Evolutionary conservation across 2,797 vertebrate species (phyloP), one percentile per base, ranked within the genome.

Genomic region (Leptodactylus fallax): DNA sequence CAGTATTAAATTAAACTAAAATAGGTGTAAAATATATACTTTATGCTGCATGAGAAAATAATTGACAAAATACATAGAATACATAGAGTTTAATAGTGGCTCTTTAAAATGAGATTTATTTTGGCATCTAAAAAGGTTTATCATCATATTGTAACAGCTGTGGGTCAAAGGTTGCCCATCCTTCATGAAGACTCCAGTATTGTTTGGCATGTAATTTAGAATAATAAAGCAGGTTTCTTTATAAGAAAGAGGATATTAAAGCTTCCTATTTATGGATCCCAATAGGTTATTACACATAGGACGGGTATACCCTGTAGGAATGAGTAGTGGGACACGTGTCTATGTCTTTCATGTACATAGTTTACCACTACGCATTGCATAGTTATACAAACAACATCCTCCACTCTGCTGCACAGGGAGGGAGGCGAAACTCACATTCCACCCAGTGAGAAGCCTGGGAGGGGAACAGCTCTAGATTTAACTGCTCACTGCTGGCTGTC

Each of bases 341-440:
- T 36, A 5, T 13, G 36, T 63, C 13, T 49, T 47, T 21, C 21
- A 45, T 60, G 19, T 65, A 9, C 12, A 25, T 23, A 51, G 36
- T 11, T 51, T 83, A 67, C 53, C n/a, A 65, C 21, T 60, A 51
- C 65, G 80, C 56, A 85, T 58, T 67, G 65, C 74, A 79, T 81
- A 27, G 21, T 56, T 85, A 53, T 53, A 55, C 60, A 88, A 61
- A 79, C 81, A 83, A 16, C 87, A 80, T 67, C 69, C 51, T 87
- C 86, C 65, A 27, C 79, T 82, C 80, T 67, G 67, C 80, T 67
- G 67, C 23, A 84, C 91, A 94, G 94, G 94, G 94, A 87, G 88
- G 82, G 87, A 90, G 94, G 95, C 95, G 95, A 92, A 58, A 81
- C 91, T 93, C 88, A 91, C 94, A 96, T 96, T 96, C 95, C 94